Evolutionary conservation across 2,888 invertebrate species (phyloP).

Genomic region (Orchesella flavescens): DNA sequence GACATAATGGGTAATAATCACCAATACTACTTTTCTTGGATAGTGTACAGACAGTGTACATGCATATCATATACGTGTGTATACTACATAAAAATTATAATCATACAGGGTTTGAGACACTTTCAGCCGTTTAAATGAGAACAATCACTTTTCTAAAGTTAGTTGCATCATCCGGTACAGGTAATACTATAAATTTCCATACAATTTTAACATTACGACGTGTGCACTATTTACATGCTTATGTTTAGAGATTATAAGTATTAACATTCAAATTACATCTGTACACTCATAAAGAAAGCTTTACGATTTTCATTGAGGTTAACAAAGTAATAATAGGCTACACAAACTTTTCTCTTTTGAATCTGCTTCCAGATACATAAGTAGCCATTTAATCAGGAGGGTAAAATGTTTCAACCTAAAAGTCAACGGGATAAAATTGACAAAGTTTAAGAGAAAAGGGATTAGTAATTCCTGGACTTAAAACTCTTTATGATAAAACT

Average conservation of each 20-base stretch:
- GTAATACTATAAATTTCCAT: slow-evolving; percentile 53
- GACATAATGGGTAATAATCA: no score
- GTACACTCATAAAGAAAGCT: neutral
- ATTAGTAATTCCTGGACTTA: neutral
- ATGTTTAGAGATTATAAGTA: no score
- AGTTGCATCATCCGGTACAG: slow-evolving; percentile 56
- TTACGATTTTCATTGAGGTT: neutral
- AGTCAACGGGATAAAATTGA: no score
- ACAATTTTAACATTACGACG: slow-evolving; percentile 39
- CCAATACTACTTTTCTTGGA: no score
- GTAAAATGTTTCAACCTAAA: no score
- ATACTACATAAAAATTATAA: no score
- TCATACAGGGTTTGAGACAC: slow-evolving; percentile 26
- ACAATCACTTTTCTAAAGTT: slow-evolving; percentile 48
- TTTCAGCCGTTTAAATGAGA: slow-evolving; percentile 28
- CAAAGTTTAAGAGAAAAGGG: no score
- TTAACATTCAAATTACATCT: neutral
- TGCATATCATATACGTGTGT: no score
- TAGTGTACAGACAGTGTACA: no score
- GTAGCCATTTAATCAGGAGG: no score
- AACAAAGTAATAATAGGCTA: neutral
- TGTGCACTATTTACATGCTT: slow-evolving; percentile 17
- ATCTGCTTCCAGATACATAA: neutral
- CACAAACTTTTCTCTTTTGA: no score
- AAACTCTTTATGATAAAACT: neutral